phyloP scores from a whole-genome alignment of 2,113 vertebrate genomes.

The Oceanodroma tethys region DNA sequence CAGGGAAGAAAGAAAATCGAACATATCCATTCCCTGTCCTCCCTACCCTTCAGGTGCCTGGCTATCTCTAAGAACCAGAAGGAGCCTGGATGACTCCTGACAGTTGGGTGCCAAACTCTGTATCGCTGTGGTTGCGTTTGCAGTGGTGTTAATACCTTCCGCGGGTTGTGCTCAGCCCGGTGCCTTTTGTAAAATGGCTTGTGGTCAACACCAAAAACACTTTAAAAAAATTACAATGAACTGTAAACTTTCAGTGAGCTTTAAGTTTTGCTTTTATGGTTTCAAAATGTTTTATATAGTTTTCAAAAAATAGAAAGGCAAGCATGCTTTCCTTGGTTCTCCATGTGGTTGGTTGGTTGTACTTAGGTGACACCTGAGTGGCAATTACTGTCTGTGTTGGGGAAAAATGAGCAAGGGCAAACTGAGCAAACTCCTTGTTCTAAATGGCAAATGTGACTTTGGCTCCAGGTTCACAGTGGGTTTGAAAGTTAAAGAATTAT shows the following conservation, averaged over 20 bases:
- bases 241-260: not conserved
- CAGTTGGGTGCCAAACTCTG: fast-evolving
- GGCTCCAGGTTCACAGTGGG: not conserved
- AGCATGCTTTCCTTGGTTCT: not conserved
- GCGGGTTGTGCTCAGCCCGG: fast-evolving
- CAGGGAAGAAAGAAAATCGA: not conserved
- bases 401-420: not conserved
- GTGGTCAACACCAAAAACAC: fast-evolving
- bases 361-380: too few relatives aligned
- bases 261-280: not conserved
- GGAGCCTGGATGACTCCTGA: not conserved
- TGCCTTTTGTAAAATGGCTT: not conserved
- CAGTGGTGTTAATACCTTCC: too few relatives aligned
- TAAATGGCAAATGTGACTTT: fast-evolving
- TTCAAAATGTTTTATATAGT: not conserved
- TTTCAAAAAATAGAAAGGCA: not conserved
- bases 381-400: not conserved
- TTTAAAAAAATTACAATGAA: not conserved
- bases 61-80: too few relatives aligned
- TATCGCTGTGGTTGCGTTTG: fast-evolving
- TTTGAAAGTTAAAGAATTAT: not conserved
- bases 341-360: too few relatives aligned
- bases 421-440: not conserved
- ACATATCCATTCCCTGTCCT: fast-evolving
- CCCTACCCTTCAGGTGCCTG: not conserved